Conservation (phyloP, 1,140 invertebrate genomes). For the Platyscapa corneri region DNA sequence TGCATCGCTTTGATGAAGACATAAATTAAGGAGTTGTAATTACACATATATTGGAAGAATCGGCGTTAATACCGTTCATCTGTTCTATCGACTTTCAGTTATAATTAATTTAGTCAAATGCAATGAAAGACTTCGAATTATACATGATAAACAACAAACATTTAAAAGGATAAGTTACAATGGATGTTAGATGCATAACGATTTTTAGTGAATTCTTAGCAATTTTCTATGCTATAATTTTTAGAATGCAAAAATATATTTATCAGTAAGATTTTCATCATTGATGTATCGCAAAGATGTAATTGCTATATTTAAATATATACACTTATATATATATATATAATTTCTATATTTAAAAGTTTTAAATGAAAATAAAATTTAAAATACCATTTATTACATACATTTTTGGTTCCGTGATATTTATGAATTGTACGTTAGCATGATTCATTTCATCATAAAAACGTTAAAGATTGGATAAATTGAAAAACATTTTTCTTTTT, state of each 20-base stretch:
- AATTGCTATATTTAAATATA: background rate
- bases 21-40: background rate
- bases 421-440: too few relatives aligned
- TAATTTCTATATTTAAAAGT: too few relatives aligned
- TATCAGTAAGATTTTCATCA: background rate
- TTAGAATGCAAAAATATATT: background rate
- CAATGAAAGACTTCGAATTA: conserved; percentile 5
- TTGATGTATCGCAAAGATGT: background rate
- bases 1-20: background rate
- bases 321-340: too few relatives aligned
- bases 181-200: background rate
- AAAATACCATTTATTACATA: too few relatives aligned
- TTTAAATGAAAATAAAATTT: too few relatives aligned
- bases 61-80: background rate
- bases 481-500: too few relatives aligned
- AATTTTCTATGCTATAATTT: background rate
- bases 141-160: conserved; percentile 1
- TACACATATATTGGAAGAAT: background rate
- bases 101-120: conserved; percentile 7
- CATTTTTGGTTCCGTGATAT: too few relatives aligned
- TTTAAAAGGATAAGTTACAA: background rate
- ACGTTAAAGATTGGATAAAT: too few relatives aligned
- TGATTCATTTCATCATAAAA: too few relatives aligned
- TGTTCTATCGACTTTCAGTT: background rate
- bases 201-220: background rate